phyloP scores from a whole-genome alignment of 1,140 invertebrate genomes.

The Solenopsis invicta region DNA sequence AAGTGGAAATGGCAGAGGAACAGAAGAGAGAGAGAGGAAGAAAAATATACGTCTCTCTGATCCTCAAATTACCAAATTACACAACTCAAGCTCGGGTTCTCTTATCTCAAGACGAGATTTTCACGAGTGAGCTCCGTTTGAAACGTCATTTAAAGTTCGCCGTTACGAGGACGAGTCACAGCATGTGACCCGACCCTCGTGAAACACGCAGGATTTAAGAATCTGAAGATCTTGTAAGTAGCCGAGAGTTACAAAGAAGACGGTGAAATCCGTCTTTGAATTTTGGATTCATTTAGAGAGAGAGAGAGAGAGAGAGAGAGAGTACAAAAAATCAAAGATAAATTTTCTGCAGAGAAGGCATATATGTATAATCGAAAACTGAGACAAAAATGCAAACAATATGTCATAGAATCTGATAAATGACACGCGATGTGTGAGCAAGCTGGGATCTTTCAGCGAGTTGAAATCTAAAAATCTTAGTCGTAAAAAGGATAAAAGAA shows the following conservation, averaged over 20 bases:
- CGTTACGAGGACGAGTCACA: conserved; percentile 51
- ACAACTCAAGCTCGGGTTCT: conserved; percentile 41
- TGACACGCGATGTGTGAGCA: not conserved
- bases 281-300: not conserved
- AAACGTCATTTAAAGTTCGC: conserved; percentile 61
- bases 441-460: not conserved
- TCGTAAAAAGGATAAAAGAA: not conserved
- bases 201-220: conserved; percentile 52
- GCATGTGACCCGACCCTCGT: conserved; percentile 48
- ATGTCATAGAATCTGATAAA: not conserved
- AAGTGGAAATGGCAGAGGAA: not conserved
- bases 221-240: conserved; percentile 38
- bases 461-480: not conserved
- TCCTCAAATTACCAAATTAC: conserved; percentile 71
- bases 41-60: conserved; percentile 65
- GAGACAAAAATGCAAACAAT: not conserved
- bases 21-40: not conserved
- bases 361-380: not conserved
- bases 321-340: conserved; percentile 10
- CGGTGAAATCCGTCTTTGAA: conserved; percentile 8
- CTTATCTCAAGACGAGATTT: conserved; percentile 55
- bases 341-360: not conserved
- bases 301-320: no score
- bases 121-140: conserved; percentile 50
- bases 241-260: conserved; percentile 17